Conservation (phyloP, 2,797 vertebrate genomes). For the Knipowitschia caucasica region DNA sequence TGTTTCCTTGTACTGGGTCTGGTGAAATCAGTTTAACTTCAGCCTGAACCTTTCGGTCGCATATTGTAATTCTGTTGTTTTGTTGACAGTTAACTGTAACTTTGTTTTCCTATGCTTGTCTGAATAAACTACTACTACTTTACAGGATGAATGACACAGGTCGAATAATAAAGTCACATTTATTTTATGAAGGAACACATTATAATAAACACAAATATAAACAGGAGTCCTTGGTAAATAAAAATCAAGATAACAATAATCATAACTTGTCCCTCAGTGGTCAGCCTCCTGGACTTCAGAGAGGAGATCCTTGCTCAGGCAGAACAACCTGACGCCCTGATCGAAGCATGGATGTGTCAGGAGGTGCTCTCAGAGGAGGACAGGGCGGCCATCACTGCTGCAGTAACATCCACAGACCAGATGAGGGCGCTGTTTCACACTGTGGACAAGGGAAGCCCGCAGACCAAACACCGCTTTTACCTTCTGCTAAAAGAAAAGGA, state of each 20-base stretch:
- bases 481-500: slow-evolving; percentile 42
- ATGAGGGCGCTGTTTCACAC: slow-evolving; percentile 45
- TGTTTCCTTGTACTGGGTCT: too few species aligned
- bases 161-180: too few species aligned
- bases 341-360: slow-evolving; percentile 45
- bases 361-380: slow-evolving; percentile 38
- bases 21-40: too few species aligned
- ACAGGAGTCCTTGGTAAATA: not conserved
- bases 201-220: too few species aligned
- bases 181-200: not conserved
- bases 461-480: slow-evolving; percentile 37
- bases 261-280: slow-evolving; percentile 22
- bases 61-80: too few species aligned
- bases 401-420: slow-evolving; percentile 34
- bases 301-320: slow-evolving; percentile 38
- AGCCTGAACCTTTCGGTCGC: too few species aligned
- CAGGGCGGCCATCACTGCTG: slow-evolving; percentile 14
- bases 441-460: slow-evolving; percentile 31
- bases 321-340: slow-evolving; percentile 23
- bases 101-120: too few species aligned
- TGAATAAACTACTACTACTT: too few species aligned
- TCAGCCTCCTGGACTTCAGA: slow-evolving; percentile 46
- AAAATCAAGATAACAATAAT: slow-evolving; percentile 1
- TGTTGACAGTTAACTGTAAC: too few species aligned
- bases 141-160: too few species aligned